Evolutionary conservation across 2,113 vertebrate genomes (phyloP).

Genomic region (Ictalurus furcatus): DNA sequence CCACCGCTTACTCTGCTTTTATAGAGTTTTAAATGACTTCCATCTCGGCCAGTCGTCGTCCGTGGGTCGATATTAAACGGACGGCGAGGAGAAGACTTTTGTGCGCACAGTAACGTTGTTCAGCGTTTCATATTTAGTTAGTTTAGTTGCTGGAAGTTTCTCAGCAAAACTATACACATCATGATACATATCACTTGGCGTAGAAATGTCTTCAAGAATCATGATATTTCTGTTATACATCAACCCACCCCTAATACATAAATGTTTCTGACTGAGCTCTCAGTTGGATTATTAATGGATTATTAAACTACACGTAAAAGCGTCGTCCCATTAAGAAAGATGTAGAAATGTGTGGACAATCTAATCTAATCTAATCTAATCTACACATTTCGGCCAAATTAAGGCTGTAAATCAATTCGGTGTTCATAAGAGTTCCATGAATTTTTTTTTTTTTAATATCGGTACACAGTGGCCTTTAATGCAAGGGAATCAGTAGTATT

Average conservation of each 20-base stretch:
- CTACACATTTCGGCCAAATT: neutral
- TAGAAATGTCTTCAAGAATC: no score
- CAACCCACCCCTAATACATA: neutral
- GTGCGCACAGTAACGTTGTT: neutral
- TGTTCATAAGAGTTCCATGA: neutral
- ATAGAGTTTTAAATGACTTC: neutral
- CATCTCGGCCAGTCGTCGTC: neutral
- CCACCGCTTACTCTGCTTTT: no score
- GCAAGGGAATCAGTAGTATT: neutral
- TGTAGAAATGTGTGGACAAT: no score
- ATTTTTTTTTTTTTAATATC: neutral
- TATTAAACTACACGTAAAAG: neutral
- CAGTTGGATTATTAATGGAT: neutral
- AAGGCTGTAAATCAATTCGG: neutral
- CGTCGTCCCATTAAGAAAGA: neutral
- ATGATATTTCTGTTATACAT: no score
- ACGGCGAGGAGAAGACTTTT: no score
- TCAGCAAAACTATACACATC: no score
- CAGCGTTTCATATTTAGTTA: neutral
- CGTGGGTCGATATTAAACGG: neutral
- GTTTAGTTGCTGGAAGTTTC: no score
- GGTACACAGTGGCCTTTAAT: neutral
- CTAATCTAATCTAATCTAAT: no score
- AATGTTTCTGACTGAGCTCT: neutral
- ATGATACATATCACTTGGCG: no score